Evolutionary conservation across 2,113 vertebrate genomes (phyloP).

Genomic region (Forbesichthys papilliferus): DNA sequence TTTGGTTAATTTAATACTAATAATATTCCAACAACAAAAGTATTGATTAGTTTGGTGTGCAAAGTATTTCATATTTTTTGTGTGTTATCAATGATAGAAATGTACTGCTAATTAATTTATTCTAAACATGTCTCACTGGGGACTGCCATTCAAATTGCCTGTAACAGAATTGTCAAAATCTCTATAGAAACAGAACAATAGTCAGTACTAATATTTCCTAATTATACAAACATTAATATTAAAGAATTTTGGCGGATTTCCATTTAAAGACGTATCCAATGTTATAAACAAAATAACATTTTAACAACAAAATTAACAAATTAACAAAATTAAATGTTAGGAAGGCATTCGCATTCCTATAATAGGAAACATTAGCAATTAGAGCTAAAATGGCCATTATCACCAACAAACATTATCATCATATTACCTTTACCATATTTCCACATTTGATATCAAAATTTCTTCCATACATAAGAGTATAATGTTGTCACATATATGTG

Average conservation of each 20-base stretch:
- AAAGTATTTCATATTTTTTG: conserved; percentile 1
- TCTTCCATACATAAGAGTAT: conserved; percentile 5
- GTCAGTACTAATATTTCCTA: neutral
- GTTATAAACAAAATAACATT: conserved; percentile 27
- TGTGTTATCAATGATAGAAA: neutral
- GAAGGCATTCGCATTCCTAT: conserved; percentile 20
- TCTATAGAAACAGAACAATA: conserved; percentile 1
- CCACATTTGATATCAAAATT: conserved; percentile 9
- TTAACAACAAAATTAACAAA: neutral
- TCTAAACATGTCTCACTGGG: too few relatives aligned
- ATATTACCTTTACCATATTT: neutral
- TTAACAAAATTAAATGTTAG: neutral
- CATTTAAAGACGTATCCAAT: conserved; percentile 14
- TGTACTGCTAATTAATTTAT: too few relatives aligned
- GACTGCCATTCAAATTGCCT: neutral
- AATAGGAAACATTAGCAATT: conserved; percentile 28
- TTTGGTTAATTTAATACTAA: conserved; percentile 4
- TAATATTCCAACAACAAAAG: conserved; percentile 9
- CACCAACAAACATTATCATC: neutral
- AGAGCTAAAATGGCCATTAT: conserved; percentile 34
- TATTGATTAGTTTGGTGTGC: conserved; percentile 26
- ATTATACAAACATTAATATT: neutral
- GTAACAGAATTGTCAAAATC: neutral
- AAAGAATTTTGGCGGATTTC: conserved; percentile 29
- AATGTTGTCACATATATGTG: conserved; percentile 13